Evolutionary conservation across 2,888 invertebrate species (phyloP).

Genomic region (Cremastinae sp.): DNA sequence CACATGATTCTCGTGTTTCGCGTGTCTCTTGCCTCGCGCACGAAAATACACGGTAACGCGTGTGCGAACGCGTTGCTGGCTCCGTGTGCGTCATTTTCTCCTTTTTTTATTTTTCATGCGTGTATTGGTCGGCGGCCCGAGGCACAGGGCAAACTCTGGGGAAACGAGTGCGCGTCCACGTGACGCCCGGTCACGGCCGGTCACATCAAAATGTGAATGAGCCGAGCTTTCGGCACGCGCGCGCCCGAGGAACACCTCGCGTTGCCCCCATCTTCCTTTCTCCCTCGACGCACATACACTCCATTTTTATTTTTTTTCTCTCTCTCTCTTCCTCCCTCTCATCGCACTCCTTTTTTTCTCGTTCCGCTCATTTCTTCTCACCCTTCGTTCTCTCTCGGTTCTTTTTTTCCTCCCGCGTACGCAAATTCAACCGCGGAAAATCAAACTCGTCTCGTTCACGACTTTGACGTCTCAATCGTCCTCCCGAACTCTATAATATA

Average conservation of each 20-base stretch:
- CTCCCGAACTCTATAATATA: too few relatives aligned
- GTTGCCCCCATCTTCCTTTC: background rate
- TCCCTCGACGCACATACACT: constrained; percentile 4
- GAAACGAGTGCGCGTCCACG: constrained; percentile 57
- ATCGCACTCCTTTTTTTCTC: background rate
- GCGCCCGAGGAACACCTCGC: background rate
- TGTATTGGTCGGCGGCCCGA: constrained; percentile 27
- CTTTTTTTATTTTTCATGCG: constrained; percentile 2
- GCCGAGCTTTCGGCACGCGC: constrained; percentile 60
- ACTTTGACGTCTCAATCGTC: too few relatives aligned
- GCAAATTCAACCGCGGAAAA: too few relatives aligned
- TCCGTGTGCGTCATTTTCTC: background rate
- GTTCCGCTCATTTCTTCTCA: background rate
- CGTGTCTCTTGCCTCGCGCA: constrained; percentile 1
- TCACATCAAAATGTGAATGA: constrained; percentile 62
- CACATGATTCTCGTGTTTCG: constrained; percentile 26
- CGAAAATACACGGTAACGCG: too few relatives aligned
- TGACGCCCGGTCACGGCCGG: constrained; percentile 60
- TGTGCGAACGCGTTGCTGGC: too few relatives aligned
- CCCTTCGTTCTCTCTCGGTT: background rate
- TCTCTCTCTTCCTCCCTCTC: background rate
- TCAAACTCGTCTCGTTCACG: too few relatives aligned
- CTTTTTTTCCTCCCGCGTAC: too few relatives aligned
- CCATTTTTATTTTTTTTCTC: constrained; percentile 5
- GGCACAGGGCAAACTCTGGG: constrained; percentile 52